Evolutionary conservation across 2,797 vertebrate species (phyloP), one percentile per base, ranked within the genome.

Genomic region (Galaxias olidus): DNA sequence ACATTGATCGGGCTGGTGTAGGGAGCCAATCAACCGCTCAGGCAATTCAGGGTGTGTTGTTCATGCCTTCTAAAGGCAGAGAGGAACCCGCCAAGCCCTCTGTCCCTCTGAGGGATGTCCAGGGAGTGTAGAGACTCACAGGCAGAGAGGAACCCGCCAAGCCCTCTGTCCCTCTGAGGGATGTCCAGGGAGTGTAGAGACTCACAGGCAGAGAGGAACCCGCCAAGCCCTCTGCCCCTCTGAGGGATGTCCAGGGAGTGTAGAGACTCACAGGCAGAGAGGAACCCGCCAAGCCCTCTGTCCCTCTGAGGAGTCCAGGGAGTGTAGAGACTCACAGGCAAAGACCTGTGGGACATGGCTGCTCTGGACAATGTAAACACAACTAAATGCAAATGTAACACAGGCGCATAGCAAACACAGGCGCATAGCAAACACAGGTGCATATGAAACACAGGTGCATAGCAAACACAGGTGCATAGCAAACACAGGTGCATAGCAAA

Each of bases 41-140:
- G 53, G 58, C 59, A 58, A 69, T 59, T 45, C 50, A 18, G 66
- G 40, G n/a, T 64, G 63, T 62, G 81, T 74, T 80, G 84, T 87
- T 76, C 50, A 84, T 80, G 46, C 66, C 14, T 50, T 57, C 52
- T 73, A 48, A 73, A 54, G 71, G 66, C 63, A 53, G 59, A 61
- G 30, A 45, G 60, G 61, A 56, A 58, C 59, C 15, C 41, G 51
- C 56, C 11, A 11, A 49, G 15, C 8, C 40, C 59, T 56, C 54
- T 71, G 43, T 51, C 55, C 20, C 65, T 64, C 14, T 40, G 20
- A 67, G 59, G 63, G 66, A 74, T n/a, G n/a, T n/a, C n/a, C 40
- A 13, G 13, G 11, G 15, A 7, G 15, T 8, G 4, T 17, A 8
- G 8, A 57, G 20, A 44, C 14, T 10, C n/a, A 10, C 50, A 61